Conservation (phyloP, 2,113 vertebrate genomes). For the Dicentrarchus labrax region DNA sequence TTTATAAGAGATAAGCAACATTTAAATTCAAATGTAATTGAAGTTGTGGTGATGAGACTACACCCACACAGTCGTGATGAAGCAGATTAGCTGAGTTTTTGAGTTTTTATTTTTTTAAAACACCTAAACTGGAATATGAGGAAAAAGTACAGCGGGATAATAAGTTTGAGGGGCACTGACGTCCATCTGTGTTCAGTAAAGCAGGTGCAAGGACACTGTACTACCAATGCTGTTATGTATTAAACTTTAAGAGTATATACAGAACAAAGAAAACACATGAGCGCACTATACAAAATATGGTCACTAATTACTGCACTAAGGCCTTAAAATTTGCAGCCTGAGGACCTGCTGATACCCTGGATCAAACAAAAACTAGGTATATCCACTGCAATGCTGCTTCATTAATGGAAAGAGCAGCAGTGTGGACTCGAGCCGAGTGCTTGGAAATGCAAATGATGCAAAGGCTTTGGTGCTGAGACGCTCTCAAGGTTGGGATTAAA, state of each 20-base stretch:
- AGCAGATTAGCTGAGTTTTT: neutral
- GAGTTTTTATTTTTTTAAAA: neutral
- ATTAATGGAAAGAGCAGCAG: neutral
- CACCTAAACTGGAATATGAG: no score
- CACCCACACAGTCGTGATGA: neutral
- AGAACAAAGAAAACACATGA: neutral
- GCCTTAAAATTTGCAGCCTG: neutral
- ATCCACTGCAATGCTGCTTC: neutral
- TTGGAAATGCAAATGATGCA: constrained; percentile 4
- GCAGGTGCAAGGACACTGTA: neutral
- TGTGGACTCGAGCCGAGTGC: neutral
- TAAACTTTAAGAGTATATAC: neutral
- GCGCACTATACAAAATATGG: neutral
- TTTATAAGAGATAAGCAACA: neutral
- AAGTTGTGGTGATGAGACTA: neutral
- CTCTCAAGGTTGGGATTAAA: neutral
- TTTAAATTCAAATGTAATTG: neutral
- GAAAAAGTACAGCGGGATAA: no score
- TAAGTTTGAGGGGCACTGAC: no score
- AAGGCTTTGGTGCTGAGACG: neutral
- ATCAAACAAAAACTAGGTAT: neutral
- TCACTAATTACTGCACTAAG: neutral
- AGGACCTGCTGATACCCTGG: neutral
- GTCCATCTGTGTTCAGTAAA: neutral
- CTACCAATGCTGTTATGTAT: neutral